A percentile compares a stretch with the other conserved stretches of the same genome.
Evolutionary conservation across 2,113 vertebrate species (phyloP).

Genomic region (Pedionomus torquatus): DNA sequence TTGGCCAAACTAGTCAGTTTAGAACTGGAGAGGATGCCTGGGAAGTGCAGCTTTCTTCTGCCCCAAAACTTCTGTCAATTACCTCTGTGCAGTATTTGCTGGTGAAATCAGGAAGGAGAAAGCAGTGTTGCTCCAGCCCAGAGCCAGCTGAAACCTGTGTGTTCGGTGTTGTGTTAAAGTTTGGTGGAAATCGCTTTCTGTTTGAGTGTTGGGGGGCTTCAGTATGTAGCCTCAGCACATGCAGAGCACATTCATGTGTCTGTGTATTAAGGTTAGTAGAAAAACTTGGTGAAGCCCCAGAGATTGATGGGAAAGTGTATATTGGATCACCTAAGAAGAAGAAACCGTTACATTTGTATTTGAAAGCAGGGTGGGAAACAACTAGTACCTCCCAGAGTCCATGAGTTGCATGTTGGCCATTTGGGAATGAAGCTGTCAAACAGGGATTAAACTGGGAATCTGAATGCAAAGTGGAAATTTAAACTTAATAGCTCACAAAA

Average conservation of each 20-base stretch:
- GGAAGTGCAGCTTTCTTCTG: background rate
- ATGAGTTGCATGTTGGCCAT: background rate
- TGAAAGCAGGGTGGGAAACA: conserved; percentile 9
- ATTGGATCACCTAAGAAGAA: background rate
- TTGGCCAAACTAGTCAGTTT: background rate
- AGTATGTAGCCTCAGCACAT: background rate
- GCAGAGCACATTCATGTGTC: background rate
- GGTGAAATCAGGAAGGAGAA: background rate
- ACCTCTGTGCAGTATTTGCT: background rate
- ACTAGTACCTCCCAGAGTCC: background rate
- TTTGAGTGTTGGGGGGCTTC: background rate
- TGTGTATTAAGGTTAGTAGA: background rate
- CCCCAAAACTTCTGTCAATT: background rate
- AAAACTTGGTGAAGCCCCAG: background rate
- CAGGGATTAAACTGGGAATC: background rate
- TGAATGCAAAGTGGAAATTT: background rate
- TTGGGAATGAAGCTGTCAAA: background rate
- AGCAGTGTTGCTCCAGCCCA: background rate
- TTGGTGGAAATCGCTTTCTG: background rate
- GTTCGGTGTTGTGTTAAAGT: background rate
- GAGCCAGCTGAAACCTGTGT: background rate
- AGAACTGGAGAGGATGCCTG: background rate
- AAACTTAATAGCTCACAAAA: background rate
- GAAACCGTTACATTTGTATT: background rate
- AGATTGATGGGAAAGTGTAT: background rate